Evolutionary conservation across 2,888 invertebrate species (phyloP).

Genomic region (Clusia tigrina): DNA sequence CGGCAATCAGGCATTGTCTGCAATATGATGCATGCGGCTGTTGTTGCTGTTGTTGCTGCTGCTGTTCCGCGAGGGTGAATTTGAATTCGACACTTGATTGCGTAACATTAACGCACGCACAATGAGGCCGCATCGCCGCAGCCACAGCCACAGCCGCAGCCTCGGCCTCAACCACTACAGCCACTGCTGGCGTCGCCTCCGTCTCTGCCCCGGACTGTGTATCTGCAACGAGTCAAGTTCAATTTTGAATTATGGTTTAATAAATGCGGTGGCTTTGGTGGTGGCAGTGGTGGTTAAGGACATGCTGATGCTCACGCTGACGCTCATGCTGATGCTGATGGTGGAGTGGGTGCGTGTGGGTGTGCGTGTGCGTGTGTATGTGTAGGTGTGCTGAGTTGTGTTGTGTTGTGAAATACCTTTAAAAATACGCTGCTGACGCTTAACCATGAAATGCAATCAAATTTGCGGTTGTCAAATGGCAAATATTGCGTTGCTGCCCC

Average conservation of each 20-base stretch:
- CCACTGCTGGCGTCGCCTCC: too few relatives aligned
- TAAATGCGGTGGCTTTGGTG: conserved; percentile 43
- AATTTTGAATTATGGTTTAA: conserved; percentile 58
- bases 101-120: conserved; percentile 3
- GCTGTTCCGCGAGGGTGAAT: conserved; percentile 12
- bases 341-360: conserved; percentile 38
- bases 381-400: conserved; percentile 7
- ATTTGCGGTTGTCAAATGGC: conserved; percentile 62
- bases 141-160: neutral
- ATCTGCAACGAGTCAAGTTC: conserved; percentile 29
- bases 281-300: conserved; percentile 31
- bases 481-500: conserved; percentile 45
- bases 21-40: conserved; percentile 22
- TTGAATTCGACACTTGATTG: conserved; percentile 28
- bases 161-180: too few relatives aligned
- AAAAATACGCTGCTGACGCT: conserved; percentile 41
- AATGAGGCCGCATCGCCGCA: neutral
- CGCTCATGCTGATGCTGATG: conserved; percentile 23
- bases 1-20: conserved; percentile 43
- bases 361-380: too few relatives aligned
- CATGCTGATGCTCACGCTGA: neutral
- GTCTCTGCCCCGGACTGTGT: too few relatives aligned
- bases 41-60: neutral
- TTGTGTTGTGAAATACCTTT: conserved; percentile 32
- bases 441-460: conserved; percentile 63